Evolutionary conservation across 2,113 vertebrate species (phyloP), one percentile per base, ranked within the genome.

Genomic region (Gnathonemus echidnorhynchus): DNA sequence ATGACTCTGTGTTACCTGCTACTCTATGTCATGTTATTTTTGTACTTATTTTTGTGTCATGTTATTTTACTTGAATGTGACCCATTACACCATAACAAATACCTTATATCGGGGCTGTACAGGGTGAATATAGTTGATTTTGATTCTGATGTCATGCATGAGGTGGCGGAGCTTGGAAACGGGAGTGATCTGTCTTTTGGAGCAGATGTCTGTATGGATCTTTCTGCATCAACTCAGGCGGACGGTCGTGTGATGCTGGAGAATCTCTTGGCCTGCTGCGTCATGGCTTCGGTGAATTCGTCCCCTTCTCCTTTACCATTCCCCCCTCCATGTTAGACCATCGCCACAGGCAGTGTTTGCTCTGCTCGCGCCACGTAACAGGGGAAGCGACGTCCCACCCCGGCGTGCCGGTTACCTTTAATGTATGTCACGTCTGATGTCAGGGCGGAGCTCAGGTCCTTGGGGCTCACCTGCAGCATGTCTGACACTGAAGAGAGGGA

Each of bases 391-490:
- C 7, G 42, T 45, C 15, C n/a, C 39, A 45, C 8, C 19, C 21
- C 2, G 6, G 84, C 0, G 42, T 50, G 50, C 52, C 17, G 35
- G 88, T 91, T 95, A 99, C 98, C 98, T 98, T 98, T 98, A 86
- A 98, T 96, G 94, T 97, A 98, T 50, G 98, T 98, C 90, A 98
- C 93, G 39, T 99, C 97, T 27, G 97, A 97, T 53, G 98, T 99
- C 92, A 99, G 95, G 89, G 98, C 97, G 5, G 97, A 95, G 86
- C 95, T 95, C 66, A 99, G 88, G 35, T 99, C 98, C 62, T 96
- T 97, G 21, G 96, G 66, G 52, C 95, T 96, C 88, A 99, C 97
- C 92, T 99, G 97, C 89, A 99, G 92, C 96, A 98, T 96, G 49
- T 94, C 96, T 87, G 98, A 95, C 93, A 98, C 98, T 99, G 90